phyloP scores from a whole-genome alignment of 1,140 invertebrate genomes.

The Drosophila paulistorum region DNA sequence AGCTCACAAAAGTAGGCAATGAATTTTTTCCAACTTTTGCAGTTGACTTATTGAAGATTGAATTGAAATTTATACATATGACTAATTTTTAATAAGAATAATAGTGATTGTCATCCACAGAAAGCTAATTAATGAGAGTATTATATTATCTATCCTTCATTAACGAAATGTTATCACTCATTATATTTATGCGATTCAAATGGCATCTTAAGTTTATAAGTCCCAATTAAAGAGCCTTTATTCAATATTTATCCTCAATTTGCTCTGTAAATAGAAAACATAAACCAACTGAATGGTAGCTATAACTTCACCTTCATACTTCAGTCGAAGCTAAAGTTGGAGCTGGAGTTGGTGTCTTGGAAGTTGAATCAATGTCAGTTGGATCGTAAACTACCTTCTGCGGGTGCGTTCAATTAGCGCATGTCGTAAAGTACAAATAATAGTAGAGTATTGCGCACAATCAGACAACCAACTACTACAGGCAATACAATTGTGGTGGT shows the following conservation, averaged over 20 bases:
- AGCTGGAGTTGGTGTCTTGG: slow-evolving; percentile 12
- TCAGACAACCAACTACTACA: neutral
- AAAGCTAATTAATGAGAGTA: too few species aligned
- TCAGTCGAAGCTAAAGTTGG: neutral
- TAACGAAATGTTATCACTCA: neutral
- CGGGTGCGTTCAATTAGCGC: slow-evolving; percentile 67
- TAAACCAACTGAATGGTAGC: slow-evolving; percentile 36
- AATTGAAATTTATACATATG: too few species aligned
- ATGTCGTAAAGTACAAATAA: slow-evolving; percentile 80
- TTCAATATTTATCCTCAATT: slow-evolving; percentile 2
- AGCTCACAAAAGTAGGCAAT: slow-evolving; percentile 2
- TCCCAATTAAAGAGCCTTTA: slow-evolving; percentile 6
- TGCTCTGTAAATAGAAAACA: neutral
- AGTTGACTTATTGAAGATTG: too few species aligned
- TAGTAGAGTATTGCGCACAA: slow-evolving; percentile 56
- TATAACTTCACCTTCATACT: slow-evolving; percentile 44
- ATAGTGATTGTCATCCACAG: too few species aligned
- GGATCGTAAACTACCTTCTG: slow-evolving; percentile 67
- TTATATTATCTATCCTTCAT: neutral
- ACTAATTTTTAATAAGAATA: too few species aligned
- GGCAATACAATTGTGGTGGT: neutral
- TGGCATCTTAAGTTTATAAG: neutral
- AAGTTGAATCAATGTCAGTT: slow-evolving; percentile 52
- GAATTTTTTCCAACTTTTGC: neutral
- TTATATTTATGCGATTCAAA: neutral